Base-by-base conservation (phyloP, 2,888 invertebrate genomes). In the Drosophila limbata region DNA sequence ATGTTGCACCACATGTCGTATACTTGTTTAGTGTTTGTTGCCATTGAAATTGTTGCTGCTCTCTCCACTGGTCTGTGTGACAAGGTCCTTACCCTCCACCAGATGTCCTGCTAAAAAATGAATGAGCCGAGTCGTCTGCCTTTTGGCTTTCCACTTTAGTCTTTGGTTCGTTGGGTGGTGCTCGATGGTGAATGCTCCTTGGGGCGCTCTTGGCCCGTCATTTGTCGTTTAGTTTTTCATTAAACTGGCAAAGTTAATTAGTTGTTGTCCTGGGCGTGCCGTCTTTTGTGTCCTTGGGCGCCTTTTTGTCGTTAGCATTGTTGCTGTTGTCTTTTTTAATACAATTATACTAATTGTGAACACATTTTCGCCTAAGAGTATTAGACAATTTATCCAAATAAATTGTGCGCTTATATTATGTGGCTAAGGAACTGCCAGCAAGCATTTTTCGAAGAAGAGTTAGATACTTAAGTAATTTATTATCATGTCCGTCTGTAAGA, bases 161-260 rank as follows among this genome's bases (percentile, higher is more conserved):
- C 50, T 50, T 31, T 59, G 44, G 47, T 44, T 59, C 39, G 47
- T 52, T 47, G 44, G 57, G 28, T 42, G 31, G 25, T 25, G 48
- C 8, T 13, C 19, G 35, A 25, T n/a, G 56, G 44, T 42, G 33
- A 33, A 44, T 53, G 52, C 56, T 69, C 59, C 69, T 60, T 63
- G 62, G 62, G 69, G 65, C 40, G 19, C 40, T 42, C 15, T 62
- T 35, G 48, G 52, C 66, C 47, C 67, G 69, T 69, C 71, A 66
- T 81, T 82, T 77, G 67, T 68, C 75, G 73, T 70, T 81, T 77
- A 73, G 79, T 77, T 83, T 83, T 83, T 81, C 79, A 84, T 82
- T 84, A 84, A 84, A 73, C 70, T 63, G 73, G 50, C 72, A 56
- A 77, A 84, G 73, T 79, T 79, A 84, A 82, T 84, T 82, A 79